Conservation (phyloP, 2,888 invertebrate genomes). For the Machimus rusticus region DNA sequence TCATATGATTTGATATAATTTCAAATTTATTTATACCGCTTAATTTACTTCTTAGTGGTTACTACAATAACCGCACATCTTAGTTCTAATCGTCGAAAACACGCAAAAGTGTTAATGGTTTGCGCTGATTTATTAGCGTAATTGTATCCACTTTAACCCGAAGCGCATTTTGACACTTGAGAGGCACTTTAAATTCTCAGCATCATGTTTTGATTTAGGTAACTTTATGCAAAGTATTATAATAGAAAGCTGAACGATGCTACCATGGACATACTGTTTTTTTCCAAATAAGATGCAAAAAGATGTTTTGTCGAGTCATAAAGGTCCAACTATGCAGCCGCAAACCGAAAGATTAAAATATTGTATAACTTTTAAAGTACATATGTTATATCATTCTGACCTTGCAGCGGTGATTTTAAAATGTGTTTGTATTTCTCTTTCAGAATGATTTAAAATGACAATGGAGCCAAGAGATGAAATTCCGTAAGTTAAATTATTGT, state of each 20-base stretch:
- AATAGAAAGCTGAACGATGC: neutral
- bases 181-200: neutral
- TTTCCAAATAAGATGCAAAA: no score
- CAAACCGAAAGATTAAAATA: neutral
- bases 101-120: neutral
- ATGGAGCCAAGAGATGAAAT: neutral
- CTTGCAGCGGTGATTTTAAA: neutral
- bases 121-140: neutral
- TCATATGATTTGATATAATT: neutral
- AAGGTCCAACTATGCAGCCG: neutral
- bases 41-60: neutral
- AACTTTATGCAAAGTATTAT: neutral
- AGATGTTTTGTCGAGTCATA: neutral
- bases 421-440: neutral
- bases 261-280: neutral
- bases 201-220: neutral
- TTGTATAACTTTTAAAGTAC: neutral
- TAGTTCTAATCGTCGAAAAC: neutral
- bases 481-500: neutral
- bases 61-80: neutral
- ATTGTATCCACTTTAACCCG: neutral
- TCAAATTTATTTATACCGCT: neutral
- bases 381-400: neutral
- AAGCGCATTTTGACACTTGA: neutral
- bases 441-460: slow-evolving; percentile 20